These are phyloP conservation scores for Megaceryle alcyon DNA, from an alignment of 2,797 vertebrate species.

Conservation along the genomic window DNA sequence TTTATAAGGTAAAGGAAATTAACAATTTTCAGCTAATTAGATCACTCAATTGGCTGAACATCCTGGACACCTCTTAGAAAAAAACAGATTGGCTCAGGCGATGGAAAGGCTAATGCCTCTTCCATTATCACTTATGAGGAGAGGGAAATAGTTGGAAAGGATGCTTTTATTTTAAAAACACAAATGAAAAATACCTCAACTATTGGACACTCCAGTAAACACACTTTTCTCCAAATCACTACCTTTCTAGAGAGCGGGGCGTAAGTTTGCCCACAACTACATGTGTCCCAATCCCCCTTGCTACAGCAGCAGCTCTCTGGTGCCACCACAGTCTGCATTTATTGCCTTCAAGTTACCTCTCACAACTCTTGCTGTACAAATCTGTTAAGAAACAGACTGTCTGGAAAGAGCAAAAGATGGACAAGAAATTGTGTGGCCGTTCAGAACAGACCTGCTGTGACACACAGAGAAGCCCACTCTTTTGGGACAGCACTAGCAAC, in stretches of 20 bases:
- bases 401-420: not conserved
- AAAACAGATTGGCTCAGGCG: constrained; percentile 49
- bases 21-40: constrained; percentile 76
- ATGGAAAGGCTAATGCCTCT: constrained; percentile 69
- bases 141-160: constrained; percentile 65
- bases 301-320: not conserved
- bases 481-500: not conserved
- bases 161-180: constrained; percentile 65
- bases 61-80: constrained; percentile 69
- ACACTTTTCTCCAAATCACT: not conserved
- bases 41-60: constrained; percentile 76
- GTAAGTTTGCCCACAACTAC: not conserved
- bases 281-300: not conserved
- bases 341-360: not conserved
- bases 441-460: not conserved
- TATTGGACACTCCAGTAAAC: not conserved
- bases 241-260: not conserved
- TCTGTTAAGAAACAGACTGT: not conserved
- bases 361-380: not conserved
- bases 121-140: constrained; percentile 69
- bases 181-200: constrained; percentile 36
- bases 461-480: not conserved
- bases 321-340: not conserved
- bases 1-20: constrained; percentile 77
- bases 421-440: not conserved